Evolutionary conservation across 2,888 invertebrate species (phyloP), one percentile per base, ranked within the genome.

Genomic region (Agriopis leucophaearia): DNA sequence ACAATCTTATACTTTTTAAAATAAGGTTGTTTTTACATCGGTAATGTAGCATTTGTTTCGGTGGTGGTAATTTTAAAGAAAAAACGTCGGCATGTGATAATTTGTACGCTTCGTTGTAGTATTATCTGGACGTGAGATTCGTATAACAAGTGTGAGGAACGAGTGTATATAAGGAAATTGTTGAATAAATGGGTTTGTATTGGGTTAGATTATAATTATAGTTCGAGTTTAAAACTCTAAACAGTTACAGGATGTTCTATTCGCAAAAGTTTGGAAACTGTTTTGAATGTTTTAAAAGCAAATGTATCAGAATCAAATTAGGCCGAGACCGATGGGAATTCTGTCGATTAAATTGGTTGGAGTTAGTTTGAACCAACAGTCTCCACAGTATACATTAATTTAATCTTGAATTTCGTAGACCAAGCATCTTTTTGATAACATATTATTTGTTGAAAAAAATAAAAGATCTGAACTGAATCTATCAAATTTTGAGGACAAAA

Each of bases 41-140:
- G 0, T 15, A 15, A 8, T 42, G 0, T 12, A 50, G 56, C 45
- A 70, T 69, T 66, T 74, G 80, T 80, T 84, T 86, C 77, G 78
- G 82, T 78, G 79, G 79, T 86, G 85, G 84, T 78, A 76, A 83
- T 78, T 85, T 88, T 83, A 74, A 82, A 81, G 81, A 80, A 78
- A 78, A 77, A 75, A 74, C 83, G 89, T 89, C 89, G 90, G 92
- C 86, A 84, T 86, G 89, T 89, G 90, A 93, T 93, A 93, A 93
- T 94, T 94, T 93, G 93, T 93, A 91, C 87, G 90, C 87, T 85
- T 91, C 88, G 92, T 92, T 90, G 91, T 92, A 90, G 88, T 89
- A 90, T 92, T 90, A 91, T 89, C 85, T 85, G 87, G 91, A 91
- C 91, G 92, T 92, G 92, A 89, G 88, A 79, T 84, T 88, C 85